Evolutionary conservation across 2,888 invertebrate genomes (phyloP).

Genomic region (Clepsis dumicolana): DNA sequence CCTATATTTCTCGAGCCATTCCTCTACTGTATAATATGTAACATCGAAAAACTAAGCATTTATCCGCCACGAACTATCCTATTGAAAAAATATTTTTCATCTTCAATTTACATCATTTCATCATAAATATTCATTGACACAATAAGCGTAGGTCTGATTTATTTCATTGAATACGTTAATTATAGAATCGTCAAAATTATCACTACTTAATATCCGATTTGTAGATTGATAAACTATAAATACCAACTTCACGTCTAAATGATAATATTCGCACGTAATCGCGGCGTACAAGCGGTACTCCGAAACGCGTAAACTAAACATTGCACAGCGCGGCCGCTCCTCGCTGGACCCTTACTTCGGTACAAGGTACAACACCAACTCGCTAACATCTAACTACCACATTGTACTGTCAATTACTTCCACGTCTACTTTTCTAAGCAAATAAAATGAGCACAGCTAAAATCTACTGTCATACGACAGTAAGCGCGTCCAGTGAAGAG

Average conservation of each 20-base stretch:
- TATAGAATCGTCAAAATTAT: constrained; percentile 42
- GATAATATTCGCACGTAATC: constrained; percentile 32
- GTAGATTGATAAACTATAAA: constrained; percentile 37
- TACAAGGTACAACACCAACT: constrained; percentile 1
- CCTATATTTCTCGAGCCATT: constrained; percentile 54
- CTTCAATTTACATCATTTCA: constrained; percentile 57
- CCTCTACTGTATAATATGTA: constrained; percentile 72
- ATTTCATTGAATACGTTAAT: constrained; percentile 46
- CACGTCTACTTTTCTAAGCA: constrained; percentile 22
- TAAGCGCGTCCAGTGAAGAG: constrained; percentile 20
- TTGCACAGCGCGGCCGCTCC: constrained; percentile 17
- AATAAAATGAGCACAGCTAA: constrained; percentile 34
- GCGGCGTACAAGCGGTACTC: constrained; percentile 30
- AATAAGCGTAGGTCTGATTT: constrained; percentile 69
- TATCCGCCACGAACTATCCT: constrained; percentile 63
- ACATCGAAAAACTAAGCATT: constrained; percentile 67
- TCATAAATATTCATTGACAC: constrained; percentile 67
- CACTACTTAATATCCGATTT: constrained; percentile 40
- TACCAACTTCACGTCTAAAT: constrained; percentile 33
- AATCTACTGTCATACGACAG: constrained; percentile 20
- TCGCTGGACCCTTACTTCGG: constrained; percentile 14
- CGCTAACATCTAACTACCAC: constrained; percentile 30
- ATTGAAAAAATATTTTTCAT: constrained; percentile 72
- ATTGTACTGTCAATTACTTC: constrained; percentile 28
- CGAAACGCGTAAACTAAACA: constrained; percentile 15